Percentiles rank a stretch among this genome's conserved stretches.
Conservation (phyloP, 2,888 invertebrate genomes). For the Bugula neritina region DNA sequence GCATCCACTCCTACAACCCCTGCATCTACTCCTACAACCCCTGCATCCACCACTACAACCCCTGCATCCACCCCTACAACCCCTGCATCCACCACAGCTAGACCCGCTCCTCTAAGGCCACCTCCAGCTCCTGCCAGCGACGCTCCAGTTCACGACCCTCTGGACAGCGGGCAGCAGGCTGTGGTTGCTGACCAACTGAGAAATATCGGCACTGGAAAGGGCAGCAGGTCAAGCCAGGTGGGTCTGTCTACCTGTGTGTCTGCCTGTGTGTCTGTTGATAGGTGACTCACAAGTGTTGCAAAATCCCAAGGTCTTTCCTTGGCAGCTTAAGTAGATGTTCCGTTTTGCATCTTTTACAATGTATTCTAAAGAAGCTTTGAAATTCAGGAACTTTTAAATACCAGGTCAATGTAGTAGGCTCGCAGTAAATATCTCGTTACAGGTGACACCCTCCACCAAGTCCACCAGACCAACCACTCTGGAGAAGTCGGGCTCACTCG, state of each 20-base stretch:
- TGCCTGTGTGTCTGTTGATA: too few relatives aligned
- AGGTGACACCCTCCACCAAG: background rate
- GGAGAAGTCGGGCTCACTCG: background rate
- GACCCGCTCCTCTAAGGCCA: background rate
- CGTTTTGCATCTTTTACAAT: too few relatives aligned
- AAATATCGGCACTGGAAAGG: background rate
- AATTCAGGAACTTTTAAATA: too few relatives aligned
- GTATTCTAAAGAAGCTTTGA: too few relatives aligned
- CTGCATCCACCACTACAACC: background rate
- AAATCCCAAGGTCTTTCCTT: too few relatives aligned
- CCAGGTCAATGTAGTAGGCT: too few relatives aligned
- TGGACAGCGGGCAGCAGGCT: constrained; percentile 6
- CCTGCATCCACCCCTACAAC: background rate
- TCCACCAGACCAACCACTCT: background rate
- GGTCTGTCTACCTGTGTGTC: background rate
- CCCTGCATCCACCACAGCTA: background rate
- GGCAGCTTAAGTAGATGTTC: too few relatives aligned
- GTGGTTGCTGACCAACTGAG: background rate
- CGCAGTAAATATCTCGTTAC: too few relatives aligned
- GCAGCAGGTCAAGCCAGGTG: background rate
- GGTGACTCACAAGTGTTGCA: too few relatives aligned
- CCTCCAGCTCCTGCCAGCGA: constrained; percentile 14
- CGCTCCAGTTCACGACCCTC: background rate
- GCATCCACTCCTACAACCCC: too few relatives aligned
- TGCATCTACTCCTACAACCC: background rate